Evolutionary conservation across 1,140 invertebrate genomes (phyloP), one percentile per base, ranked within the genome.

Genomic region (Aphelinus atriplicis): DNA sequence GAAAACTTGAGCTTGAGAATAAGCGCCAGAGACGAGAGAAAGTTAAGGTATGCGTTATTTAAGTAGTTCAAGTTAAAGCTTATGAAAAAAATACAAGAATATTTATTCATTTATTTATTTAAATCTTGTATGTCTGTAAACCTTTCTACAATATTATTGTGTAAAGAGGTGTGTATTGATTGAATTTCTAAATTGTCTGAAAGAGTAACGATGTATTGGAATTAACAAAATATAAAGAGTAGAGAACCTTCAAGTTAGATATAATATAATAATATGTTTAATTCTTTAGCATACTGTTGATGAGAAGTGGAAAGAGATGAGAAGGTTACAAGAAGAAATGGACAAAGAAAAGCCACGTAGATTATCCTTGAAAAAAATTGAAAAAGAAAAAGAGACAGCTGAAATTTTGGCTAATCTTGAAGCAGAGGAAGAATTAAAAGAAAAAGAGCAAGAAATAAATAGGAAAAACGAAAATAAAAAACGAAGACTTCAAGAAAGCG

Each of bases 1-100:
- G 84, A 57, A 88, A 88, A 76, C 84, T 88, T 45, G 64, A 83
- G 1, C 50, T 82, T 0, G 86, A 88, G 78, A 85, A 82, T 67
- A 86, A 88, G 73, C 9, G 81, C 42, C 81, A 85, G 56, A 71
- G 86, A 45, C 75, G 77, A 55, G 85, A 88, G 75, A 78, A 83
- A 76, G 86, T 88, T 48, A 77, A 73, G 76, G 85, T 85, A 80
- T 73, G 76, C 73, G 66, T 55, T 63, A 69, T 68, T 61, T 66
- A 57, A 45, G 50, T 48, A 2, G 42, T 73, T 63, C 66, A 48
- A 26, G 45, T 65, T 43, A 46, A 45, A 77, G 2, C 9, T 56
- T 10, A 48, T 65, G 45, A 72, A 68, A 0, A 62, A 61, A 55
- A 48, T 2, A 2, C 7, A 3, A 42, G 10, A 7, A 42, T 42